A percentile compares a stretch with the other conserved stretches of the same genome.
phyloP scores from a whole-genome alignment of 2,888 invertebrate species.

The Heliconius erato region DNA sequence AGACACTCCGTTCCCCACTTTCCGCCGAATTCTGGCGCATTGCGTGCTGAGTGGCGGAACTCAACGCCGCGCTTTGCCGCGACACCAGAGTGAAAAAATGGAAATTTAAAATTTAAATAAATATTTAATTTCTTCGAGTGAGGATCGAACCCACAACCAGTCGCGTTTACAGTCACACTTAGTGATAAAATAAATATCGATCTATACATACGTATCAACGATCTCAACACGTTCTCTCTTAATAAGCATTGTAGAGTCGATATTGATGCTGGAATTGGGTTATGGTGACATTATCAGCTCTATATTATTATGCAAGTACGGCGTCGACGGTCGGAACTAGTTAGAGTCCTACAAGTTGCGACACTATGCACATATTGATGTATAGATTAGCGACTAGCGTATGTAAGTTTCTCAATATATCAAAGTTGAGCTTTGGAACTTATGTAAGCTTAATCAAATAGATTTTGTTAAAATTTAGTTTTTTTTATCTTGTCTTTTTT shows the following conservation, averaged over 20 bases:
- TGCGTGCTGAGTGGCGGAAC: no score
- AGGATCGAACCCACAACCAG: no score
- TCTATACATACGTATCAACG: slow-evolving; percentile 17
- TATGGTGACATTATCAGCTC: slow-evolving; percentile 46
- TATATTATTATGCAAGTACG: slow-evolving; percentile 50
- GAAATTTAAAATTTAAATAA: no score
- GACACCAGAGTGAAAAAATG: no score
- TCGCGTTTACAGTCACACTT: no score
- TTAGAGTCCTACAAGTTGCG: slow-evolving; percentile 47
- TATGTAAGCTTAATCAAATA: slow-evolving; percentile 20
- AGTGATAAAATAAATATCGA: neutral
- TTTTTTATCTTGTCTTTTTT: neutral
- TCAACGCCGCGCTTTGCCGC: no score
- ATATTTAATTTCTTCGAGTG: no score
- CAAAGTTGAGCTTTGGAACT: slow-evolving; percentile 31
- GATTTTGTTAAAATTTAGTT: neutral
- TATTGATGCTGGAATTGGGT: slow-evolving; percentile 34
- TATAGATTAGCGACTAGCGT: slow-evolving; percentile 31
- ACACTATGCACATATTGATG: slow-evolving; percentile 40
- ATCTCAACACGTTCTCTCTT: slow-evolving; percentile 25
- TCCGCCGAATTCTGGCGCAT: no score
- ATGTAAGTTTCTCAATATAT: slow-evolving; percentile 36
- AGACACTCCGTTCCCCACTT: no score
- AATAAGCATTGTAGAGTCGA: slow-evolving; percentile 29
- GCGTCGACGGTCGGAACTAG: slow-evolving; percentile 49